Evolutionary conservation across 2,113 vertebrate species (phyloP), one percentile per base, ranked within the genome.

Genomic region (Lucifuga dentata): DNA sequence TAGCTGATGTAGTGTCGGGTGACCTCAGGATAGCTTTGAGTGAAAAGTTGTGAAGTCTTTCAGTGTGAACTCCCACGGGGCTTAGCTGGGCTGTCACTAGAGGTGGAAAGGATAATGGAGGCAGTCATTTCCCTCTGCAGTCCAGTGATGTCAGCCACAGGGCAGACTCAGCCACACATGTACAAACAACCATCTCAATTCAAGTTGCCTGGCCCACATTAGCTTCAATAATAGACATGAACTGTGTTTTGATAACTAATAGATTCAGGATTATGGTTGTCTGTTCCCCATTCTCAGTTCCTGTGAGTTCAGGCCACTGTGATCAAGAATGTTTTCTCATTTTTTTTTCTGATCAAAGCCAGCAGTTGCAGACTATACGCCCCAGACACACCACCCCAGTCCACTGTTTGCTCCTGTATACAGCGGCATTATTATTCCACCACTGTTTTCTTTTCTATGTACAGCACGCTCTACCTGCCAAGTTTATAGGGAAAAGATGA

Each of bases 361-460:
- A 90, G 80, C 46, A 59, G 59, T 71, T 72, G 43, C 43, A 39
- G 32, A 64, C 67, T 58, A 45, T 68, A 59, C 38, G 32, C 19
- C 46, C 26, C 15, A 29, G 19, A 24, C 20, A 58, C 48, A 20
- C 61, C 32, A 20, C 10, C 15, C 48, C 77, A 66, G 8, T 10
- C n/a, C 35, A 41, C 39, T 45, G 41, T 62, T 52, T n/a, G 19
- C 46, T 53, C 40, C 82, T 38, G 43, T 59, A 32, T 73, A 86
- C 81, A 85, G 76, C 84, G 64, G 67, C 58, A 48, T 49, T 71
- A 68, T 80, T 88, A 79, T 86, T 80, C 69, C 36, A 2, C 48
- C 29, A 19, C 68, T 71, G 60, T 75, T 86, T 86, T 80, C 59
- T 70, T 79, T 84, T 45, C 1, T 3, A 9, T 32, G 29, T 35